Base-by-base conservation (phyloP, 2,113 vertebrate genomes). In the Hippocampus comes region DNA sequence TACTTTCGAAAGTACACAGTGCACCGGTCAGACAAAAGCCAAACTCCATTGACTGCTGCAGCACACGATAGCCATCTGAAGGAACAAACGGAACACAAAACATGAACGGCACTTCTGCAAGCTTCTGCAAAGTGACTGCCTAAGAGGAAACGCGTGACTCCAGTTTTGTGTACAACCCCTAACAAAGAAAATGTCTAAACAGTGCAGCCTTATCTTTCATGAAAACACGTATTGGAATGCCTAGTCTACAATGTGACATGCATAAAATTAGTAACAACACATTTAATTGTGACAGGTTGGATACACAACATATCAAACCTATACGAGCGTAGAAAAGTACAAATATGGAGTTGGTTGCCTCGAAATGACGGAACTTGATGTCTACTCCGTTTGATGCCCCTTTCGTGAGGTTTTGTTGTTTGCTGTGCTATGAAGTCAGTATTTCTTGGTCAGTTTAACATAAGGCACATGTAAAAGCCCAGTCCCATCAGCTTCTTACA, bases 91-190 rank as follows among this genome's bases (percentile, higher is more conserved):
- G 23, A 63, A 63, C 75, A 82, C 38, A 38, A 74, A 81, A 88
- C 74, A 70, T 9, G 81, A 90, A 89, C 91, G 90, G 91, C 88
- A 92, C 89, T 91, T 75, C 67, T 75, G 68, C 76, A 79, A 75
- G 81, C 89, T 91, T 75, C 67, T 75, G 68, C 76, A 79, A 73
- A 82, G 79, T 83, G 72, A 80, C 60, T 60, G 73, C 56, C 67
- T 38, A 76, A 46, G 72, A 63, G 60, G 63, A 2, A 42, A 77
- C 21, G 25, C 49, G 15, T 10, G 51, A 78, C 70, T 78, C 84
- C 74, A 68, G 75, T 80, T 30, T 59, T 55, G 12, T 55, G 77
- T 78, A 84, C 56, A 70, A 85, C 84, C 66, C 21, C 53, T 76
- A 81, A 87, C 81, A 81, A 34, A 9, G 77, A 78, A 72, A 71